Evolutionary conservation across 2,797 vertebrate species (phyloP).

Genomic region (Mallotus villosus): DNA sequence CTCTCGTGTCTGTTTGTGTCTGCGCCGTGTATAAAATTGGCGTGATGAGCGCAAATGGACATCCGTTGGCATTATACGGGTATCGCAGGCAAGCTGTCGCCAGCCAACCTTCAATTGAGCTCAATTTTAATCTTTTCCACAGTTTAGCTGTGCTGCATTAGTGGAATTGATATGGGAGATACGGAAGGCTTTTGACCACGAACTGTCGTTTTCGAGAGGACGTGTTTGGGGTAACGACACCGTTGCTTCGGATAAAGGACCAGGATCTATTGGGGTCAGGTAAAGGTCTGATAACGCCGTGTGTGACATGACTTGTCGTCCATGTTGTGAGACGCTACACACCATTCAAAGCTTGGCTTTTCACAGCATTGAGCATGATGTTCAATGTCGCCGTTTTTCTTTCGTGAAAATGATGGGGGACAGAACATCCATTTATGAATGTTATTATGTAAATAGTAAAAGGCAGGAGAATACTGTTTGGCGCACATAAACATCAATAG

Average conservation of each 20-base stretch:
- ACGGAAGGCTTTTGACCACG: neutral
- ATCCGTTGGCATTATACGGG: constrained; percentile 18
- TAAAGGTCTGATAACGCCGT: neutral
- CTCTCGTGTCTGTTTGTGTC: constrained; percentile 16
- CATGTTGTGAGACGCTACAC: neutral
- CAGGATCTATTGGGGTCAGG: neutral
- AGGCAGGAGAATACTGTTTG: neutral
- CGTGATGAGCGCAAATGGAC: constrained; percentile 41
- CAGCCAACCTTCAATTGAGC: neutral
- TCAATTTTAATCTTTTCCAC: neutral
- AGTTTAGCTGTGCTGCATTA: neutral
- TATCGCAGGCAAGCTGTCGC: neutral
- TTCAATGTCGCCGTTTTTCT: neutral
- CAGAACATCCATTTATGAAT: neutral
- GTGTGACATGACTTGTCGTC: neutral
- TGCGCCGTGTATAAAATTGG: constrained; percentile 20
- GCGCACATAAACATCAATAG: neutral
- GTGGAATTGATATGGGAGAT: constrained; percentile 1
- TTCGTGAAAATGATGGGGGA: neutral
- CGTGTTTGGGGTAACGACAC: neutral
- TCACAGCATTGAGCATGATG: neutral
- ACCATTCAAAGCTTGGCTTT: neutral
- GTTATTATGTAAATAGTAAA: neutral
- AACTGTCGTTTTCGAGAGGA: neutral
- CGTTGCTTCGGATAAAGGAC: neutral